Conservation (phyloP, 2,113 vertebrate species). For the Proterorhinus semilunaris region DNA sequence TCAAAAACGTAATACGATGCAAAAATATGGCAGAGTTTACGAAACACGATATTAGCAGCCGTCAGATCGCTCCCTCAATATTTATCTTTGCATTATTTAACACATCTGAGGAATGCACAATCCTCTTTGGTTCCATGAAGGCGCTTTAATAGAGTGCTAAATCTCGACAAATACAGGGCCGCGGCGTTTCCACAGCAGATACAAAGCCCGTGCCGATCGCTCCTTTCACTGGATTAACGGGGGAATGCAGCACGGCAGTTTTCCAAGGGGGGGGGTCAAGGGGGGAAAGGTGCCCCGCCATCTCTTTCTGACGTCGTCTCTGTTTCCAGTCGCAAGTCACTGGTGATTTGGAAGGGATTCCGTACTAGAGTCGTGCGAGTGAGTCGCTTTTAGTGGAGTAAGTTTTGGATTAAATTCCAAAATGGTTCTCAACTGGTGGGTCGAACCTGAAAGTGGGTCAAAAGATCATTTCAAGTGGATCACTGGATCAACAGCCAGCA, state of each 20-base stretch:
- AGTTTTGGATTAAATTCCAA: too few species aligned
- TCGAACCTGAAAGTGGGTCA: too few species aligned
- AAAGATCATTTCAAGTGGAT: too few species aligned
- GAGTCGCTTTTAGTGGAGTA: constrained; percentile 4
- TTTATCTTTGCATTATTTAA: constrained; percentile 1
- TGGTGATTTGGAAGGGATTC: constrained; percentile 45
- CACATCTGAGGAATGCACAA: constrained; percentile 8
- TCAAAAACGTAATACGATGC: not conserved
- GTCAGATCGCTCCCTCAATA: not conserved
- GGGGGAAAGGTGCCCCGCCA: constrained; percentile 35
- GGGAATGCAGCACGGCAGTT: constrained; percentile 51
- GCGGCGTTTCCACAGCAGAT: constrained; percentile 49
- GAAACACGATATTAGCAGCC: not conserved
- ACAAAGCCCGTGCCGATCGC: constrained; percentile 45
- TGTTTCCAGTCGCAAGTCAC: constrained; percentile 65
- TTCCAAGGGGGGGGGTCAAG: constrained; percentile 38
- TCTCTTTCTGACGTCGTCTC: constrained; percentile 25
- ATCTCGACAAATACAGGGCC: constrained; percentile 34
- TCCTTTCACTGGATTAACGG: constrained; percentile 51
- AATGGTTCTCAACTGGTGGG: too few species aligned
- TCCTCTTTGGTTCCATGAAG: constrained; percentile 15
- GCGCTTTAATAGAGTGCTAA: constrained; percentile 28
- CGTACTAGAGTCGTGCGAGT: constrained; percentile 48
- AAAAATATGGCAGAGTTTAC: constrained; percentile 1
- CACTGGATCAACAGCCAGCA: too few species aligned